Percentiles rank a stretch among this genome's conserved stretches.
phyloP scores from a whole-genome alignment of 2,797 vertebrate species.

The Petrocephalus sullivani region DNA sequence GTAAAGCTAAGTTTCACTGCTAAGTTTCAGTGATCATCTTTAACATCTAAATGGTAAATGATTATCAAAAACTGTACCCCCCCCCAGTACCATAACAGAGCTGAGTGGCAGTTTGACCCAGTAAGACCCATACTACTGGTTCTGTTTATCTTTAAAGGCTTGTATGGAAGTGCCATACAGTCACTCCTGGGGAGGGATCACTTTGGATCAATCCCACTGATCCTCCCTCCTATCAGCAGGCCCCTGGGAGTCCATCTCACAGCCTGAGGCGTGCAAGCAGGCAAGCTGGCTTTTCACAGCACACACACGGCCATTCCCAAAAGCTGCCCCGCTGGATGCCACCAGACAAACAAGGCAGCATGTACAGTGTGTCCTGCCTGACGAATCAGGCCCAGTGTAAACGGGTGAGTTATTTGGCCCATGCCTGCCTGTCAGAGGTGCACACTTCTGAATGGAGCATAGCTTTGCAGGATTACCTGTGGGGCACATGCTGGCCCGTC shows the following conservation, averaged over 20 bases:
- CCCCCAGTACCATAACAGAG: too few species aligned
- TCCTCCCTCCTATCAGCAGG: not conserved
- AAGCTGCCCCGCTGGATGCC: not conserved
- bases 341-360: not conserved
- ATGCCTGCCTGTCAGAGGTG: not conserved
- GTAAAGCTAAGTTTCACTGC: not conserved
- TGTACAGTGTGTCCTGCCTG: not conserved
- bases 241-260: not conserved
- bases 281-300: not conserved
- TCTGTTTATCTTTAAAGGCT: conserved; percentile 18
- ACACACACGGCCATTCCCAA: not conserved
- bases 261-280: not conserved
- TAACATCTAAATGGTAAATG: not conserved
- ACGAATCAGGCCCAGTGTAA: not conserved
- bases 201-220: not conserved
- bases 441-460: not conserved
- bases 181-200: conserved; percentile 16
- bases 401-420: not conserved
- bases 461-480: not conserved
- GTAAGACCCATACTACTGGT: not conserved
- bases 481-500: not conserved
- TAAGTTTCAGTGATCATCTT: not conserved
- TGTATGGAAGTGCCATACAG: conserved; percentile 23
- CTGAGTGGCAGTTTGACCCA: not conserved
- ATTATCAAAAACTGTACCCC: not conserved